Conservation (phyloP, 2,797 vertebrate species). For the Crocidura indochinensis region DNA sequence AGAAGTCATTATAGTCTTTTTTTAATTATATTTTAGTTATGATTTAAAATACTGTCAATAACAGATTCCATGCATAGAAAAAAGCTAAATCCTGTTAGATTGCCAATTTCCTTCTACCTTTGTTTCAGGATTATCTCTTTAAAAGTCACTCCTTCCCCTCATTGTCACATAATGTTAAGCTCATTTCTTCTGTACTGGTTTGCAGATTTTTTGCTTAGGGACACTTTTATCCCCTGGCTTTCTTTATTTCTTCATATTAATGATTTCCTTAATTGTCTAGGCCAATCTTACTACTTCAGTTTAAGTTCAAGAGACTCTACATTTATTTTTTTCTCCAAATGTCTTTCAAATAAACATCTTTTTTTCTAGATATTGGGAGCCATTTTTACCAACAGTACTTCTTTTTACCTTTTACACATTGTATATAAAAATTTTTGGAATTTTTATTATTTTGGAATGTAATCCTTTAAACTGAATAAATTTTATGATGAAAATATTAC, state of each 20-base stretch:
- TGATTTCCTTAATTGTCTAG: background rate
- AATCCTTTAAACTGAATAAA: slow-evolving; percentile 20
- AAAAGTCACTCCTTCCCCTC: background rate
- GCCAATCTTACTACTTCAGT: background rate
- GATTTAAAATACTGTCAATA: too few species aligned
- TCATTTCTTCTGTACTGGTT: too few species aligned
- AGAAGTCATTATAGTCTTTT: too few species aligned
- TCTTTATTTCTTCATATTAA: background rate
- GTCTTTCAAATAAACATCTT: background rate
- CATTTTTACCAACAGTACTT: background rate
- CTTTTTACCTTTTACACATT: background rate
- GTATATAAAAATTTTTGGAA: background rate
- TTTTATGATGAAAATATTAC: background rate
- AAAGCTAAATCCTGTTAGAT: too few species aligned
- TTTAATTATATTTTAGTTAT: too few species aligned
- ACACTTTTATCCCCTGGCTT: background rate
- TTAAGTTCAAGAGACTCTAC: background rate
- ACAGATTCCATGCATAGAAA: too few species aligned
- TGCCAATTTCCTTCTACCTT: too few species aligned
- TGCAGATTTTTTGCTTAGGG: too few species aligned
- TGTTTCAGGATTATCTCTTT: too few species aligned
- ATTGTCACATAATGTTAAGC: too few species aligned
- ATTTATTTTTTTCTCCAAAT: background rate
- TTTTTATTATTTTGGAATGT: background rate
- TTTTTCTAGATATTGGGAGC: background rate